A percentile compares a stretch with the other conserved stretches of the same genome.
Conservation (phyloP, 2,113 vertebrate species). For the Heptranchias perlo region DNA sequence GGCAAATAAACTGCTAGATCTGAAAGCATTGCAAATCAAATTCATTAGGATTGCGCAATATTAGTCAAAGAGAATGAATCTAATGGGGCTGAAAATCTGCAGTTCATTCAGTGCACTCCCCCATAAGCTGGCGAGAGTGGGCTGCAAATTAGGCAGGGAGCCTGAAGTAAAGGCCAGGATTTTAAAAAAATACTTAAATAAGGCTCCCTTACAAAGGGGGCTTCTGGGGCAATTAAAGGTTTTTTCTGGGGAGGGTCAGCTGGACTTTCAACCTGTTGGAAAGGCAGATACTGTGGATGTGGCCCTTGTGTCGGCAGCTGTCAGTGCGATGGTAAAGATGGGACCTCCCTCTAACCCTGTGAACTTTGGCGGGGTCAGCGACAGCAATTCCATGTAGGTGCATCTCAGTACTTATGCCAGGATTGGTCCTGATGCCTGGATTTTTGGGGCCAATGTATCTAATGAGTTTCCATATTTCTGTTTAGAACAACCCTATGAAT, state of each 20-base stretch:
- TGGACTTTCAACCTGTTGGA: no score
- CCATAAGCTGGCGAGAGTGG: not conserved
- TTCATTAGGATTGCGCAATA: not conserved
- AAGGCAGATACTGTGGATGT: no score
- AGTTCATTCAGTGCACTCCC: not conserved
- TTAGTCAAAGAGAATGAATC: not conserved
- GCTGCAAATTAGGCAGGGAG: not conserved
- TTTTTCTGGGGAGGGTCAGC: no score
- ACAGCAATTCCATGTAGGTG: no score
- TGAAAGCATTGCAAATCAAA: not conserved
- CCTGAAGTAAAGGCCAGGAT: not conserved
- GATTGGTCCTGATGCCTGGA: no score
- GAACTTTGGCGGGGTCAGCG: no score
- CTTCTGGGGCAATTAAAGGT: no score
- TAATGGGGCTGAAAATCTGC: not conserved
- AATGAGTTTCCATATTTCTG: not conserved
- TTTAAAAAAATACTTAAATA: not conserved
- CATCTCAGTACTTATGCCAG: no score
- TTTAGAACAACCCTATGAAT: not conserved
- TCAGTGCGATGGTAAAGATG: no score
- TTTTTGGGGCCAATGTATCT: not conserved
- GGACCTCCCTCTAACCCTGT: no score
- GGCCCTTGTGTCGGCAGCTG: no score
- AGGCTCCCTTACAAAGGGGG: no score
- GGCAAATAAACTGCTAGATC: not conserved